Evolutionary conservation across 2,888 invertebrate genomes (phyloP), one percentile per base, ranked within the genome.

Genomic region (Xestoiulus laeticollis): DNA sequence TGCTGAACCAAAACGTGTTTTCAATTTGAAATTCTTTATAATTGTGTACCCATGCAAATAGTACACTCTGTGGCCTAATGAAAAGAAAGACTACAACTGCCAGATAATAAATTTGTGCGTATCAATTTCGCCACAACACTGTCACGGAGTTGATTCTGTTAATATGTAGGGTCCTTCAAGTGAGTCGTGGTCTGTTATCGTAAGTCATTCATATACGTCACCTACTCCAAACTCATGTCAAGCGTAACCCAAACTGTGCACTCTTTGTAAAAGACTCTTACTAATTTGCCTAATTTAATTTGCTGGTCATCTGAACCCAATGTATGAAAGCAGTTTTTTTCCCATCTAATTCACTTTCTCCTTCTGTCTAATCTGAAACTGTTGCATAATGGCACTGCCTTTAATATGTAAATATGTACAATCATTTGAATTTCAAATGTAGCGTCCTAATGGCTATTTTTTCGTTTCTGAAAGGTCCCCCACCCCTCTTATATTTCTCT

Each of bases 341-440:
- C 33, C 84, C 12, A 19, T 26, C 68, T 84, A 84, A 84, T 84
- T 43, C 38, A 38, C 84, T 84, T 84, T 84, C 38, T 84, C 84
- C 33, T 33, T 84, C 84, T 26, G 30, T 84, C 84, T 84, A 84
- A 84, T 43, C 86, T n/a, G 86, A 53, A 44, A 44, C 43, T 86
- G 86, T 48, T 85, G n/a, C 53, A 43, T 44, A 48, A 86, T 86
- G 48, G 1, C 14, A 48, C 30, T 48, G 86, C 87, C 68, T 87
- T 87, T 78, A 87, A 87, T 87, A 87, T 87, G 87, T 26, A 87
- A 87, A 87, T 87, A 68, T 33, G 30, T 43, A 19, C 68, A 38
- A 78, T 30, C 68, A 87, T 87, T 87, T 87, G 87, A 87, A 87
- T 59, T 59, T 87, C 87, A 87, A 87, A 87, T 87, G 59, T 59